These are phyloP conservation scores for Epinephelus malabaricus DNA, from an alignment of 2,797 vertebrate genomes.

Conservation along the genomic window DNA sequence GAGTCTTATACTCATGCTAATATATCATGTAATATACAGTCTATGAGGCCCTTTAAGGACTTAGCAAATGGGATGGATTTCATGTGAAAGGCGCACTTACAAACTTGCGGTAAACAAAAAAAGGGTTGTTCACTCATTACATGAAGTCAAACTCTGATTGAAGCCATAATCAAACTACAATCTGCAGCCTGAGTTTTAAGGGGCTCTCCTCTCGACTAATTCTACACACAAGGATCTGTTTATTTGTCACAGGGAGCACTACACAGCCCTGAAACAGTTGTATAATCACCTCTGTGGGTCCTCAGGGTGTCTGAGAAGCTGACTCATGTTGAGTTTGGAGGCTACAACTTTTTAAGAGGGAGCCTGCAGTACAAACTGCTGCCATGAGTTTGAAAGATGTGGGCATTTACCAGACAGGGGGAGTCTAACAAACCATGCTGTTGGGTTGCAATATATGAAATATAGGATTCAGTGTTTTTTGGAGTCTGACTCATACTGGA, in stretches of 20 bases:
- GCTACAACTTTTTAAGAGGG: too few species aligned
- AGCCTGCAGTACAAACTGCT: constrained; percentile 10
- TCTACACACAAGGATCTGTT: too few species aligned
- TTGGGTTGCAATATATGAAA: too few species aligned
- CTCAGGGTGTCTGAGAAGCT: not conserved
- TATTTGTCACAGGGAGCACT: not conserved
- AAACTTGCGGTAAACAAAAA: not conserved
- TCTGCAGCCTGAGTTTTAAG: not conserved
- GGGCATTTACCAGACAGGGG: not conserved
- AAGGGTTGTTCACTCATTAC: not conserved
- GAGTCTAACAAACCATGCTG: too few species aligned
- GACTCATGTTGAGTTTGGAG: constrained; percentile 5
- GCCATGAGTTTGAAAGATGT: not conserved
- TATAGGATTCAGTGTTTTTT: too few species aligned
- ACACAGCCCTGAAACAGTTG: not conserved
- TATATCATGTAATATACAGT: too few species aligned
- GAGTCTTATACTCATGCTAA: too few species aligned
- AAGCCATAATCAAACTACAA: not conserved
- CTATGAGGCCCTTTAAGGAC: too few species aligned
- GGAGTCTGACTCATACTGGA: too few species aligned
- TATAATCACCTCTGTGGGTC: not conserved
- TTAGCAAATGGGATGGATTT: too few species aligned
- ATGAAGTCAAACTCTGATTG: not conserved
- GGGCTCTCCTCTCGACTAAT: too few species aligned
- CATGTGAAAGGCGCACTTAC: too few species aligned